Conservation (phyloP, 2,113 vertebrate genomes). For the Halichoeres trimaculatus region DNA sequence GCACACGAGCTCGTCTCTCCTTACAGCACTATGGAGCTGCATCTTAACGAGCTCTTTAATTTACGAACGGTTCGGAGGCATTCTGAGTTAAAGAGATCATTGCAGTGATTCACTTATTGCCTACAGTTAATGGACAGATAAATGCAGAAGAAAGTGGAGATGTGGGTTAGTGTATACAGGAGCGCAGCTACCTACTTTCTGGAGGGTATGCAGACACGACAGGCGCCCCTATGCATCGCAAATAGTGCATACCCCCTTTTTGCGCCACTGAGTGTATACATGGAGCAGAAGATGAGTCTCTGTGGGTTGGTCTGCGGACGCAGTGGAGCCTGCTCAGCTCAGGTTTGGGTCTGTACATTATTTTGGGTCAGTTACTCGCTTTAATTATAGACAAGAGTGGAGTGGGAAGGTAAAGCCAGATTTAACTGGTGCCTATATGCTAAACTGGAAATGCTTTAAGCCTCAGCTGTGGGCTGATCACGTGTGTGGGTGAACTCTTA, state of each 20-base stretch:
- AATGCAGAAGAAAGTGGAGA: too few species aligned
- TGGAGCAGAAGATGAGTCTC: too few species aligned
- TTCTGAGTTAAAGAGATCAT: background rate
- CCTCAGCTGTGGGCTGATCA: background rate
- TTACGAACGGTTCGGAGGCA: background rate
- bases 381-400: slow-evolving; percentile 33
- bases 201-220: too few species aligned
- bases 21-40: background rate
- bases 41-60: background rate
- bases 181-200: too few species aligned
- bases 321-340: background rate
- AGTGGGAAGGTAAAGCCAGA: slow-evolving; percentile 17
- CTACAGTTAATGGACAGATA: too few species aligned
- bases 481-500: background rate
- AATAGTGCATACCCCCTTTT: too few species aligned
- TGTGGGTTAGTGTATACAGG: background rate
- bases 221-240: too few species aligned
- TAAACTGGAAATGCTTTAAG: slow-evolving; percentile 2
- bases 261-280: too few species aligned
- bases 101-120: too few species aligned
- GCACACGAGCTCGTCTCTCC: background rate
- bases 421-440: background rate
- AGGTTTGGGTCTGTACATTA: background rate
- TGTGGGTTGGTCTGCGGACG: background rate
- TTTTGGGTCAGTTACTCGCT: slow-evolving; percentile 7